Evolutionary conservation across 2,888 invertebrate genomes (phyloP), one percentile per base, ranked within the genome.

Genomic region (Chalcis sispes): DNA sequence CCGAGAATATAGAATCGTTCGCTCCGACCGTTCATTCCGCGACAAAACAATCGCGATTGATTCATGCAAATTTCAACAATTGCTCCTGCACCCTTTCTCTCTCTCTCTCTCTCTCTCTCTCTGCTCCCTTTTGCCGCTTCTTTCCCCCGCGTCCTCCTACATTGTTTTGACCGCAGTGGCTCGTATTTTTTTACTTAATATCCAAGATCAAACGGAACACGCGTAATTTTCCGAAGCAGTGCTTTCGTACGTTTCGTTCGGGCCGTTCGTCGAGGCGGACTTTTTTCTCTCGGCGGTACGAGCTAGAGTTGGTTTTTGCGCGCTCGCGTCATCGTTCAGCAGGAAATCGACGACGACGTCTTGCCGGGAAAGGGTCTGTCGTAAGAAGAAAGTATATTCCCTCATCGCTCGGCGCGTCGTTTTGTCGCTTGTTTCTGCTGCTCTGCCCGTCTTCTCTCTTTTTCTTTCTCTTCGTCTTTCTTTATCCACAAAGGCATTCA

Each of bases 41-140:
- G 79, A 82, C 83, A 83, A 84, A 86, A 87, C 86, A 86, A 86
- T 87, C 86, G 84, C 84, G 85, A 87, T 87, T 86, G 87, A 87
- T 87, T 87, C 86, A 86, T 87, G 86, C 84, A 86, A 87, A 88
- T 88, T 85, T 83, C 83, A 83, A 85, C 86, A 87, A 87, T 87
- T 85, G 85, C 77, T 20, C 72, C 75, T 75, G 73, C 79, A 80
- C 82, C 83, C 80, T 82, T 80, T 82, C 77, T 72, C 80, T 80
- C 81, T 83, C 82, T 83, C 78, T 81, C 80, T 81, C 82, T 82
- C 27, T 40, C 27, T 42, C 29, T n/a, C n/a, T n/a, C 27, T 73
- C 75, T 75, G 73, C 79, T 80, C 82, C 83, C 80, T 82, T 80
- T 82, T 78, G 73, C 80, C 80, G 82, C 83, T 83, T 83, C 78